Base-by-base conservation (phyloP, 2,113 vertebrate species). In the Leuciscus idus region DNA sequence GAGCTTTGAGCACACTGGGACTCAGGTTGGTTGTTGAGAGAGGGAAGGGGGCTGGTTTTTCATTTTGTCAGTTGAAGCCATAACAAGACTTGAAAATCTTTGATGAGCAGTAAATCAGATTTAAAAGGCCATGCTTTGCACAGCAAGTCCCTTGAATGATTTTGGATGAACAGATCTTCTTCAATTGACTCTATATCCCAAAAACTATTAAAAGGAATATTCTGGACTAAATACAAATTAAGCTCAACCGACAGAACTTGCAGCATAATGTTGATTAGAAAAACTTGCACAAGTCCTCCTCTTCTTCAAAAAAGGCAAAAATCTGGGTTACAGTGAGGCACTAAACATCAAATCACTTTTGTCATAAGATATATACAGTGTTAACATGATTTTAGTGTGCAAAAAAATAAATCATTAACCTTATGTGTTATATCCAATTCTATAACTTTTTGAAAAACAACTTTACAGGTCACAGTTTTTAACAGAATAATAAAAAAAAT, bases 51-150 rank as follows among this genome's bases (percentile, higher is more conserved):
- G 26, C 28, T 23, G 39, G 21, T 66, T 76, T 83, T 72, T 46
- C 30, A 52, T 43, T 79, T 79, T 80, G 33, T 57, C 84, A 80
- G 46, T 21, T 64, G 13, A 36, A 28, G 28, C 28, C 62, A 64
- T 12, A 50, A 43, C 46, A 79, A n/a, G 13, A 43, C 59, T 26
- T 21, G 39, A 64, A 50, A 30, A 62, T n/a, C 26, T 62, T 57
- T 79, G 61, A 79, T 55, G 23, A 70, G 55, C n/a, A 39, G 10
- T 85, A 68, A 79, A 79, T 59, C 30, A 72, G 43, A 68, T 83
- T 70, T 68, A 66, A 66, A 30, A 66, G 81, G 43, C 26, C 46
- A 83, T 55, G 19, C 80, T 70, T 83, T 33, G 17, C 64, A 52
- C 81, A 70, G n/a, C 36, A 48, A 82, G 10, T 50, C 26, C 36